Base-by-base conservation (phyloP, 35 echinoderm and acorn worm species). In the Amphiura filiformis region DNA sequence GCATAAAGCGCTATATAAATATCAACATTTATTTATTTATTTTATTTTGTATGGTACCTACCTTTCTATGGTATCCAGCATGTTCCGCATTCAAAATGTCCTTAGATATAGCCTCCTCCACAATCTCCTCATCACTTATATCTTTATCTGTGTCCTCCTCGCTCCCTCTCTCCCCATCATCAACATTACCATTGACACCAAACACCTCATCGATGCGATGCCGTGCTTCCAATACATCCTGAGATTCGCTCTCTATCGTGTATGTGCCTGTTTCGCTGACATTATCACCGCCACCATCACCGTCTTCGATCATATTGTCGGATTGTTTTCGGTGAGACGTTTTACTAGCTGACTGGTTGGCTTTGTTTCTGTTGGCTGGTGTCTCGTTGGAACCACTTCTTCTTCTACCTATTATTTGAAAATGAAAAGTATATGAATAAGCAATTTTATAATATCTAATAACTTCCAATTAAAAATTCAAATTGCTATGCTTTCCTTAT, bases 261-360 rank as follows among this genome's bases (percentile, higher is more conserved):
- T 99, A 99, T 13, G 96, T 99, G 11, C 96, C 96, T 0, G 96
- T 49, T 36, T 99, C 96, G 40, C 96, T 99, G 31, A 91, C 93
- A 78, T 99, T 89, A 70, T 98, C 96, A 0, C 83, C 87, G 28
- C 78, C 49, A 0, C 76, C 81, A 80, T 91, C 47, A 35, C 70
- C 39, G 13, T 85, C 81, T 33, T 47, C 64, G 34, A 65, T 49
- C 57, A 75, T 26, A 13, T 12, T 79, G 32, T 28, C 39, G 65
- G n/a, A 33, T 75, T 35, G 36, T 86, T 36, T 30, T 37, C 1
- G 39, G 57, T 20, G 20, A 80, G 14, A 26, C 79, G 57, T 0
- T n/a, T 36, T 44, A 23, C 34, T 2, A 37, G 39, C 12, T 13
- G 38, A 39, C 44, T 82, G n/a, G 28, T 82, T 82, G 14, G n/a